Evolutionary conservation across 2,888 invertebrate species (phyloP), one percentile per base, ranked within the genome.

Genomic region (Cheilosia vulpina): DNA sequence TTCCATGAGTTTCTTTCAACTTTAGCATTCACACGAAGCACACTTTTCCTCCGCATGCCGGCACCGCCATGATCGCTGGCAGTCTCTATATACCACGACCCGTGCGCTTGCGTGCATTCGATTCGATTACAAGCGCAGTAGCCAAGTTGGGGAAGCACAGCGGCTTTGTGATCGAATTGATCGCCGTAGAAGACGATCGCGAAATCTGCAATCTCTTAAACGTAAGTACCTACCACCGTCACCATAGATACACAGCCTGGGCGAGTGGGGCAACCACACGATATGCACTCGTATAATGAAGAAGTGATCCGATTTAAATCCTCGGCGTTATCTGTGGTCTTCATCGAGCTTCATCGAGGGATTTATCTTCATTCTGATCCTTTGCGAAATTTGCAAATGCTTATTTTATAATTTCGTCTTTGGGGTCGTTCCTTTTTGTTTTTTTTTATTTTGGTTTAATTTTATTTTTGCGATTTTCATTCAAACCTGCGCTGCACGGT

Each of bases 271-370:
- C 52, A 57, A 68, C 68, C 52, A 58, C 82, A 87, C 82, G 68
- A 82, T 69, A 73, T 68, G 73, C 68, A 69, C 65, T 58, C 66
- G 76, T 72, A 85, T 87, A 87, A 87, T 87, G 87, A 87, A 87
- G 87, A 87, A 87, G 82, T 87, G 87, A 87, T 78, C 87, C 87
- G 82, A 82, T 87, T 87, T 87, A 82, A 82, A 82, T 87, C 82
- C 87, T 55, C 62, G 65, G 87, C 87, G 77, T 82, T 87, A 81
- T 82, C 87, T 87, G 82, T 87, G 82, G 82, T 81, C 87, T 87
- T 87, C 82, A 87, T 87, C 87, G 87, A 87, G 87, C 82, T 87
- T 87, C 82, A 87, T 57, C 87, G 82, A 63, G 77, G 87, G 82
- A 87, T 87, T 87, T 82, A 87, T 87, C 87, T 87, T 87, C 87